Percentiles rank a stretch among this genome's conserved stretches.
These are phyloP conservation scores for Tympanoctomys barrerae DNA, from an alignment of 2,797 vertebrate genomes.

Conservation along the genomic window DNA sequence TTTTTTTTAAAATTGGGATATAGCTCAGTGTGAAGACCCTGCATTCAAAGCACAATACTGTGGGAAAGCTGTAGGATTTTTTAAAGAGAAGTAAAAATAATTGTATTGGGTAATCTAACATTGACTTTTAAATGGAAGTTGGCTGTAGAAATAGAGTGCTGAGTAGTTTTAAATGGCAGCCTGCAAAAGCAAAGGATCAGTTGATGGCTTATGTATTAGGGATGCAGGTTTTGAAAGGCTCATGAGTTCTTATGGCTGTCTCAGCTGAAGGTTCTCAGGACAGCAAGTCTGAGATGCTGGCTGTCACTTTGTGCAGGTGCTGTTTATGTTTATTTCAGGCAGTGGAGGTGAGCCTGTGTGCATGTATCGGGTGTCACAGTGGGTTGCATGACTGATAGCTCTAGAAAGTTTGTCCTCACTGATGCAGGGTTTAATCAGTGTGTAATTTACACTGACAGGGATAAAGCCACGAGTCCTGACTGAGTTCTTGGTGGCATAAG, in stretches of 20 bases:
- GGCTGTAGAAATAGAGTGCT: not conserved
- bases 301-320: not conserved
- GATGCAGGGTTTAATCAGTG: not conserved
- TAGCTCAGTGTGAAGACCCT: not conserved
- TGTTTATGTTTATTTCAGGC: not conserved
- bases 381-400: rapidly evolving
- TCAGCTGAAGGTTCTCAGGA: constrained; percentile 2
- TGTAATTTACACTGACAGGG: not conserved
- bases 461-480: not conserved
- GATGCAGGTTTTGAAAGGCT: not conserved
- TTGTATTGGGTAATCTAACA: not conserved
- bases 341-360: not conserved
- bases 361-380: rapidly evolving
- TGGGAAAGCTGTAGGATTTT: not conserved
- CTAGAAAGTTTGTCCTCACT: not conserved
- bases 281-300: not conserved
- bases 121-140: not conserved
- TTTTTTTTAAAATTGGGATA: not conserved
- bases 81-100: constrained; percentile 30
- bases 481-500: not conserved
- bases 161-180: not conserved
- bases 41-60: not conserved
- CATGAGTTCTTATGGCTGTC: not conserved
- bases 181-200: not conserved
- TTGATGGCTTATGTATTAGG: not conserved